phyloP scores from a whole-genome alignment of 35 echinoderm and acorn worm genomes.

The Apostichopus parvimensis region DNA sequence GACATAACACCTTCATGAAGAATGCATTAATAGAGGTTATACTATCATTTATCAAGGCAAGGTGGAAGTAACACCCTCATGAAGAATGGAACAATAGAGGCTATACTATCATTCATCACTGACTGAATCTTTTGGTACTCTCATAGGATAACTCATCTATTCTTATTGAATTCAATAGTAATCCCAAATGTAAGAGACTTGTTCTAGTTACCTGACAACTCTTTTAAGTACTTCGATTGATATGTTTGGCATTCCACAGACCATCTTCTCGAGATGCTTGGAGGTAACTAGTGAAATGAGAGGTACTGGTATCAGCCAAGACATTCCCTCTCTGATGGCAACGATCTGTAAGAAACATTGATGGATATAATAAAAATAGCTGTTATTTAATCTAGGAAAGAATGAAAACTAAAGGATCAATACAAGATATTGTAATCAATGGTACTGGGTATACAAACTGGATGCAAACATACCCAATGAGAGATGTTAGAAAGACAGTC shows the following conservation, averaged over 20 bases:
- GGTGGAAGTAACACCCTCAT: background rate
- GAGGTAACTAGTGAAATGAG: conserved; percentile 87
- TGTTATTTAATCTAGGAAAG: no score
- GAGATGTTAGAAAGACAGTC: no score
- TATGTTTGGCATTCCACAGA: conserved; percentile 97
- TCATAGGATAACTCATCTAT: conserved; percentile 59
- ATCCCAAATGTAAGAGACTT: conserved; percentile 56
- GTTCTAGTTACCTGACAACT: conserved; percentile 82
- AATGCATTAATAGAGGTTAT: no score
- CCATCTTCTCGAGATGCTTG: conserved; percentile 92
- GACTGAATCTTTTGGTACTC: conserved; percentile 77
- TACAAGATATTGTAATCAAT: no score
- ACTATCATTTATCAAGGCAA: no score
- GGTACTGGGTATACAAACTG: no score
- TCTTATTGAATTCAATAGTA: conserved; percentile 73
- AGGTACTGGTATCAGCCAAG: conserved; percentile 93
- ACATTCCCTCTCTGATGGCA: conserved; percentile 94
- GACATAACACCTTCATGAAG: background rate
- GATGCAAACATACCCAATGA: no score
- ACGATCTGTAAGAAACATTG: background rate
- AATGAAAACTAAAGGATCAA: no score
- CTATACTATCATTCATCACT: conserved; percentile 20
- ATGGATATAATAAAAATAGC: no score
- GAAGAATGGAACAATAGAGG: conserved; percentile 26
- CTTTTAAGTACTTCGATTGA: conserved; percentile 84